Percentiles rank a stretch among this genome's conserved stretches.
These are phyloP conservation scores for Montipora efflorescens DNA, from an alignment of 64 coral and sea anemone genomes.

Conservation along the genomic window DNA sequence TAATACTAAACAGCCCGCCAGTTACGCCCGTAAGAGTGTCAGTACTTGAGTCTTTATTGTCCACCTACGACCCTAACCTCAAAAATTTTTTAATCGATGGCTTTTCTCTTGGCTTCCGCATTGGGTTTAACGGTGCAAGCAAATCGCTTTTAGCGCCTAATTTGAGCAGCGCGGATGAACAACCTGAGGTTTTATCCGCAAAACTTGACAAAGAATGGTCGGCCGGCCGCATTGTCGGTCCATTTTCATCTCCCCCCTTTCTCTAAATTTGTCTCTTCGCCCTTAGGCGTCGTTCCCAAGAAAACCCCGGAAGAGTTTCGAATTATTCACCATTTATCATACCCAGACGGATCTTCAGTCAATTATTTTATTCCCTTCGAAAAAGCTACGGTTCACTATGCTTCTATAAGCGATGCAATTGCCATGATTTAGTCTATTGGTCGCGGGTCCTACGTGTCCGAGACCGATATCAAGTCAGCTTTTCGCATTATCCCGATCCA, in stretches of 20 bases:
- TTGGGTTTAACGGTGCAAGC: not conserved
- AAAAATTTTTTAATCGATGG: not conserved
- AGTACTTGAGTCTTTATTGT: not conserved
- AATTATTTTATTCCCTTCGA: not conserved
- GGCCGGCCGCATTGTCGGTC: not conserved
- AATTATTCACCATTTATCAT: not conserved
- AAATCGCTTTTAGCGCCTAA: not conserved
- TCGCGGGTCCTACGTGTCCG: not conserved
- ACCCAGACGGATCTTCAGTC: not conserved
- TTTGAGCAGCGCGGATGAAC: no score
- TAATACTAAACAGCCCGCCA: no score
- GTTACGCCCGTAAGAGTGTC: no score
- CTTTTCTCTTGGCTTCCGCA: not conserved
- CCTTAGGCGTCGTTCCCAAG: not conserved
- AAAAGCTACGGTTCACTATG: not conserved
- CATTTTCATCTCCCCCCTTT: slow-evolving; percentile 8
- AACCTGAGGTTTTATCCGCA: not conserved
- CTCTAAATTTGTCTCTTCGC: not conserved
- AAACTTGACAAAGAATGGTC: not conserved
- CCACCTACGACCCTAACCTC: not conserved
- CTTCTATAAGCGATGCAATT: slow-evolving; percentile 28
- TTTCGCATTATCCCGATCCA: slow-evolving; percentile 54
- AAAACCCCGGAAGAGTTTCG: not conserved
- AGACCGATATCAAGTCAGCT: slow-evolving; percentile 21
- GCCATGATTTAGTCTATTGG: slow-evolving; percentile 15